A percentile compares a stretch with the other conserved stretches of the same genome.
phyloP scores from a whole-genome alignment of 1,140 invertebrate genomes.

The Nasonia longicornis region DNA sequence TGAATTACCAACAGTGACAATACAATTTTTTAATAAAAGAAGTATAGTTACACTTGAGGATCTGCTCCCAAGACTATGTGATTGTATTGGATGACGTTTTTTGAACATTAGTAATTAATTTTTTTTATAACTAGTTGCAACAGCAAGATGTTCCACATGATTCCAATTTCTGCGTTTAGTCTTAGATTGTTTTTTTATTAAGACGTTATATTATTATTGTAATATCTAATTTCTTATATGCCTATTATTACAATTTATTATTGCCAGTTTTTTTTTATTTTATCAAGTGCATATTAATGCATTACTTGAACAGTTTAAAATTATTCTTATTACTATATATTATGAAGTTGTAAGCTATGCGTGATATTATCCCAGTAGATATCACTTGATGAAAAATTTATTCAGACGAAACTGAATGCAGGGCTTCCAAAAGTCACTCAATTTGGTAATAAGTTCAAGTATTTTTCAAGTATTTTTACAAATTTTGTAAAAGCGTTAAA shows the following conservation, averaged over 20 bases:
- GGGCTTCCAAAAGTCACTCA: slow-evolving; percentile 44
- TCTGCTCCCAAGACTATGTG: slow-evolving; percentile 13
- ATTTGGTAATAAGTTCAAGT: slow-evolving; percentile 38
- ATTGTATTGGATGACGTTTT: slow-evolving; percentile 10
- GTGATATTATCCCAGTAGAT: slow-evolving; percentile 20
- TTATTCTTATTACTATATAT: slow-evolving; percentile 14
- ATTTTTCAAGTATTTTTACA: slow-evolving; percentile 47
- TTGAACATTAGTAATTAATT: slow-evolving; percentile 10
- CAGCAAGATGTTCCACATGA: slow-evolving; percentile 18
- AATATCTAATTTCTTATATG: neutral
- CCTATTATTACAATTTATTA: neutral
- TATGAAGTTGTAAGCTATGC: slow-evolving; percentile 3
- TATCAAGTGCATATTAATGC: neutral
- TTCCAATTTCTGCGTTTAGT: slow-evolving; percentile 33
- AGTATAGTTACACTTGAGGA: slow-evolving; percentile 4
- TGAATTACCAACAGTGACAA: slow-evolving; percentile 51
- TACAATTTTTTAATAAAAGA: slow-evolving; percentile 33
- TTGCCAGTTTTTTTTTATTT: slow-evolving; percentile 22
- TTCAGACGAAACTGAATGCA: slow-evolving; percentile 8
- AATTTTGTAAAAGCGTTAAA: slow-evolving; percentile 36
- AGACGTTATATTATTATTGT: slow-evolving; percentile 12
- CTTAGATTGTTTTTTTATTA: slow-evolving; percentile 26
- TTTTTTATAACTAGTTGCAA: slow-evolving; percentile 12
- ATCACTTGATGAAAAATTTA: slow-evolving; percentile 14
- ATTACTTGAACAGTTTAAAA: slow-evolving; percentile 8